Conservation (phyloP, 2,888 invertebrate genomes). For the Mythimna lalbum region DNA sequence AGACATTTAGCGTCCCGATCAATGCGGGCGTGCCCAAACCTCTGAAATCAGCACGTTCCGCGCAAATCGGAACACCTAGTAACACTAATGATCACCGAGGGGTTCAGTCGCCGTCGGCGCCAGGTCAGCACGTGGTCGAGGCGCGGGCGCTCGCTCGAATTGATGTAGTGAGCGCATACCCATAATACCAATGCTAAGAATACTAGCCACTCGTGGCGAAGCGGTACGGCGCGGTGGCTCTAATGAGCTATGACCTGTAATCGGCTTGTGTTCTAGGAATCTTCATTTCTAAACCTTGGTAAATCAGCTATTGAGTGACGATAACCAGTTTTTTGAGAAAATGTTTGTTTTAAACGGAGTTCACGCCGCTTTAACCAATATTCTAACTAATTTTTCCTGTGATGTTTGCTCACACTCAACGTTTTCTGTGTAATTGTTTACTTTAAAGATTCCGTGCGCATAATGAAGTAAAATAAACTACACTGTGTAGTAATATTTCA, state of each 20-base stretch:
- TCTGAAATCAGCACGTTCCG: too few species aligned
- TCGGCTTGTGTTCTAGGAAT: background rate
- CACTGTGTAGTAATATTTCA: background rate
- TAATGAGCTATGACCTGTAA: background rate
- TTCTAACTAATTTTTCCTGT: background rate
- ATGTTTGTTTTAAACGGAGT: slow-evolving; percentile 6
- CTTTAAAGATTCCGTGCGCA: slow-evolving; percentile 4
- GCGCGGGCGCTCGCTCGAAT: too few species aligned
- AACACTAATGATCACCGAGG: too few species aligned
- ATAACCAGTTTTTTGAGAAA: background rate
- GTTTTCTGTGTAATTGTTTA: background rate
- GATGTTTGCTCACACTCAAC: background rate
- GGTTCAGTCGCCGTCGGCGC: too few species aligned
- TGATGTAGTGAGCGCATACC: too few species aligned
- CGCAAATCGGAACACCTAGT: too few species aligned
- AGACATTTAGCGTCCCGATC: too few species aligned
- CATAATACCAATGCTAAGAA: too few species aligned
- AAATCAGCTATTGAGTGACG: slow-evolving; percentile 14
- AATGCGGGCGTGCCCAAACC: too few species aligned
- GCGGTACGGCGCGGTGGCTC: too few species aligned
- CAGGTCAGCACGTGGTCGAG: too few species aligned
- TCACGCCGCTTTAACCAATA: background rate
- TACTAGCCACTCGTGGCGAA: too few species aligned
- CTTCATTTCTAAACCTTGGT: slow-evolving; percentile 2
- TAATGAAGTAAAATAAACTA: background rate